These are phyloP conservation scores for Chydorus sphaericus DNA, from an alignment of 2,888 invertebrate genomes.

Conservation along the genomic window DNA sequence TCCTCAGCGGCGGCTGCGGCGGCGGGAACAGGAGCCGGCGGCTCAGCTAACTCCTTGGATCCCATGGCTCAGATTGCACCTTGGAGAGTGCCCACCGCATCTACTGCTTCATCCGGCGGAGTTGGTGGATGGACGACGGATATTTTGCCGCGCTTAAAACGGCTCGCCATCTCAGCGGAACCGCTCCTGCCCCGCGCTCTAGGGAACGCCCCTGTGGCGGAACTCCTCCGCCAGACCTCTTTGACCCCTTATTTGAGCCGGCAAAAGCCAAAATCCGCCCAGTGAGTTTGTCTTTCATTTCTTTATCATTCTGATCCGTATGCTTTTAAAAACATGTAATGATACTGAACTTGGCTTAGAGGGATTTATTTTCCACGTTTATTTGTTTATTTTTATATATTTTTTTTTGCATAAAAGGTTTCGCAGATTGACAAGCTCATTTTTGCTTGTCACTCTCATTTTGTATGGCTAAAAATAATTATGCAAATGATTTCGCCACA, in stretches of 20 bases:
- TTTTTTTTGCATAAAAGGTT: too few relatives aligned
- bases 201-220: conserved; percentile 12
- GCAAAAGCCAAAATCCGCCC: conserved; percentile 4
- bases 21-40: too few relatives aligned
- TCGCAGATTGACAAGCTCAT: too few relatives aligned
- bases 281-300: neutral
- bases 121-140: conserved; percentile 8
- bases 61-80: conserved; percentile 13
- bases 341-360: too few relatives aligned
- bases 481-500: too few relatives aligned
- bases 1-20: too few relatives aligned
- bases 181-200: conserved; percentile 34
- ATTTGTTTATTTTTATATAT: too few relatives aligned
- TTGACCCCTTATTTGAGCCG: conserved; percentile 9
- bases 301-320: neutral
- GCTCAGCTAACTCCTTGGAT: neutral
- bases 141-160: conserved; percentile 36
- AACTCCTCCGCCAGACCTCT: neutral
- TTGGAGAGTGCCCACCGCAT: conserved; percentile 2
- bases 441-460: too few relatives aligned
- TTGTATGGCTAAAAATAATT: too few relatives aligned
- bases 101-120: neutral
- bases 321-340: too few relatives aligned
- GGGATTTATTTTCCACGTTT: too few relatives aligned
- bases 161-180: conserved; percentile 71